Evolutionary conservation across 2,888 invertebrate genomes (phyloP).

Genomic region (Oscheius onirici): DNA sequence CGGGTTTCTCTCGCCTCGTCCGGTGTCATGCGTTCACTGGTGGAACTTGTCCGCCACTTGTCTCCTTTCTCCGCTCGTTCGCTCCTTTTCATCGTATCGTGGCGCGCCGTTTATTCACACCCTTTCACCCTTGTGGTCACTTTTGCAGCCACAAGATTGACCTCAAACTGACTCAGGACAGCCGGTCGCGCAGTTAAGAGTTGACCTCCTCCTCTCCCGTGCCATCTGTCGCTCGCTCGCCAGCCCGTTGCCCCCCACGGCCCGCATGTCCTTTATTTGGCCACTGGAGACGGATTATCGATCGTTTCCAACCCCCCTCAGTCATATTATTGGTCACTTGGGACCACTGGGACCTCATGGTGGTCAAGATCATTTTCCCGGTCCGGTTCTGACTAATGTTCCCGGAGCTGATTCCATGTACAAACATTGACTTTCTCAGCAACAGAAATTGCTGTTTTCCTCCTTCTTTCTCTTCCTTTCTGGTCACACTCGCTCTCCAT

Average conservation of each 20-base stretch:
- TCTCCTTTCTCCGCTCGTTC: neutral
- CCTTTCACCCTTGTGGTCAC: neutral
- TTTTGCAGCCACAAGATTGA: neutral
- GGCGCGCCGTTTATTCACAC: neutral
- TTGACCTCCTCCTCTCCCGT: constrained; percentile 19
- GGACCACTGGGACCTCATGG: neutral
- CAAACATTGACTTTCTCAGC: neutral
- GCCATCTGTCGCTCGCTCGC: constrained; percentile 26
- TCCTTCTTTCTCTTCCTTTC: neutral
- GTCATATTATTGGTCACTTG: neutral
- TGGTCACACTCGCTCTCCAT: too few relatives aligned
- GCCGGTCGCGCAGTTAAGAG: neutral
- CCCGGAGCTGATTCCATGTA: neutral
- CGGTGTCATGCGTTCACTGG: too few relatives aligned
- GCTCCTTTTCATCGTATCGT: neutral
- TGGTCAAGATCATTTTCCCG: neutral
- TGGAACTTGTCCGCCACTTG: too few relatives aligned
- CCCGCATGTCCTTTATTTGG: constrained; percentile 29
- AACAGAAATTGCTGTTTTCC: neutral
- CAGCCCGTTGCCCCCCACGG: too few relatives aligned
- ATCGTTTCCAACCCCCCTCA: neutral
- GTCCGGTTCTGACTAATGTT: constrained; percentile 8
- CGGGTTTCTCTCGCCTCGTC: too few relatives aligned
- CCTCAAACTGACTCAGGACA: neutral
- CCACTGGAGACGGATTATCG: constrained; percentile 28